phyloP scores from a whole-genome alignment of 2,113 vertebrate genomes.

The Eudyptes chrysolophus region DNA sequence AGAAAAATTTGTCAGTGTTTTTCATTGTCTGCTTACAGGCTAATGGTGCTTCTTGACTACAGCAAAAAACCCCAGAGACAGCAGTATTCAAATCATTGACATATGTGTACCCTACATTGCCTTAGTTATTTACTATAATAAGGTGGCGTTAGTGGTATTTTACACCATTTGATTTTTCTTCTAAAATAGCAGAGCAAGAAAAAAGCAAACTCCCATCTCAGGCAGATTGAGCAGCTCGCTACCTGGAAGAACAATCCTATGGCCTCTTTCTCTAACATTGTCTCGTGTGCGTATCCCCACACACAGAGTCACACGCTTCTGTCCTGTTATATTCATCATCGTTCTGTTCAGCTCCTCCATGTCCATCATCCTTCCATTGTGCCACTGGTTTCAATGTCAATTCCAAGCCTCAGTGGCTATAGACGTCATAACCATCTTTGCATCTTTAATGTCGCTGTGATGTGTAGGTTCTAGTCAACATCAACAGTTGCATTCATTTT shows the following conservation, averaged over 20 bases:
- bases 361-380: accelerated
- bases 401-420: accelerated
- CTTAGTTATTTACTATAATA: background rate
- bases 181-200: background rate
- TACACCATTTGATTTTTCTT: background rate
- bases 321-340: background rate
- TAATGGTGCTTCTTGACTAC: background rate
- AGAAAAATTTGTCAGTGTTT: background rate
- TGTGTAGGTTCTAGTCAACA: background rate
- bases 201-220: background rate
- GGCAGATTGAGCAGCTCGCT: background rate
- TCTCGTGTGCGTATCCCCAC: accelerated
- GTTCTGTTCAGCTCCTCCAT: background rate
- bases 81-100: background rate
- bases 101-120: accelerated
- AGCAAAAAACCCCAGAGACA: background rate
- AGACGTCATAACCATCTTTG: background rate
- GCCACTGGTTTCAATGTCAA: background rate
- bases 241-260: background rate
- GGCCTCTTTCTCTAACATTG: background rate
- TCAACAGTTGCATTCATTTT: background rate
- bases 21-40: background rate
- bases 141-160: background rate
- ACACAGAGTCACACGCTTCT: background rate
- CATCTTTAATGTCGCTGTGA: too few species aligned